Percentiles rank a stretch among this genome's conserved stretches.
Conservation (phyloP, 2,797 vertebrate genomes). For the Eulemur coronatus region DNA sequence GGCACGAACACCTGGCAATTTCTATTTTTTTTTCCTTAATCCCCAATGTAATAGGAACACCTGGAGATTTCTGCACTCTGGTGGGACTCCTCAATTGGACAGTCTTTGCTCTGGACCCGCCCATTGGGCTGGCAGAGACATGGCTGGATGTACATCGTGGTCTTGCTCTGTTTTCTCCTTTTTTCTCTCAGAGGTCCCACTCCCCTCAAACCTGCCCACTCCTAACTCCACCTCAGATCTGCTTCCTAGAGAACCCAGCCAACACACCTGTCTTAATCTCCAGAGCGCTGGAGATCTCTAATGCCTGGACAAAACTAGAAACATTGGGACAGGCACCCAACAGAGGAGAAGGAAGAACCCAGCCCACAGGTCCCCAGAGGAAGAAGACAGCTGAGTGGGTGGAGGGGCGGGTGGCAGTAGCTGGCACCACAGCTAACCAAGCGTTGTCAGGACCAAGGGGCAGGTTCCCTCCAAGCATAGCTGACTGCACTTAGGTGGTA, state of each 20-base stretch:
- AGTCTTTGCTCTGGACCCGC: too few species aligned
- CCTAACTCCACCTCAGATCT: background rate
- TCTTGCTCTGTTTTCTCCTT: background rate
- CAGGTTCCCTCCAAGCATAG: background rate
- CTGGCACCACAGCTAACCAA: background rate
- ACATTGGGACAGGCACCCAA: background rate
- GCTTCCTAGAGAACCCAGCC: background rate
- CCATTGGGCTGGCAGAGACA: background rate
- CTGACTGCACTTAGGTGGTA: too few species aligned
- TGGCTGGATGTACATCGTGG: background rate
- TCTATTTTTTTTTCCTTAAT: background rate
- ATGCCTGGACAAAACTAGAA: background rate
- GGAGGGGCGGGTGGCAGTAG: background rate
- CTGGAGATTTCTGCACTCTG: rapidly evolving
- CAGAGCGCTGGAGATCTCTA: background rate
- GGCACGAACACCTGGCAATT: background rate
- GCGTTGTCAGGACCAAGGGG: background rate
- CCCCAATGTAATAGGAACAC: background rate
- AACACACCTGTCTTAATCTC: background rate
- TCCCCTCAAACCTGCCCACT: background rate
- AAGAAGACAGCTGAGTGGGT: background rate
- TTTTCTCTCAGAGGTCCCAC: background rate
- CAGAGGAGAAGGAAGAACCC: background rate
- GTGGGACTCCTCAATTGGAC: background rate
- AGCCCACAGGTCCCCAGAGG: background rate